A percentile compares a stretch with the other conserved stretches of the same genome.
Conservation (phyloP, 1,140 invertebrate species). For the Leucophenga varia region DNA sequence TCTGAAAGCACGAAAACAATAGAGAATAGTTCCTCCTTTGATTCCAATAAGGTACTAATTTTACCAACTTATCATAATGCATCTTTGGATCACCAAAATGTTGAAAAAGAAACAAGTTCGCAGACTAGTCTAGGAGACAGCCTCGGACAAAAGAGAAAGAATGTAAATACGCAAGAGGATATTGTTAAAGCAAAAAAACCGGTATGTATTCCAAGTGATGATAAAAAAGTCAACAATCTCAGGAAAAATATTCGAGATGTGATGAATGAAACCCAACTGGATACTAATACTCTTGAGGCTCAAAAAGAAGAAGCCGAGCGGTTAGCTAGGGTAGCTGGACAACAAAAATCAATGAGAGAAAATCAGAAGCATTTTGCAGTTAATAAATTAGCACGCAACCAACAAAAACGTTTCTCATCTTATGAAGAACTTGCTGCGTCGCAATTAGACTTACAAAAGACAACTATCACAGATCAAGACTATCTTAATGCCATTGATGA, state of each 20-base stretch:
- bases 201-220: too few species aligned
- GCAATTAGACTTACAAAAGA: slow-evolving; percentile 3
- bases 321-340: slow-evolving; percentile 78
- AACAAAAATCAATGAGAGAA: slow-evolving; percentile 77
- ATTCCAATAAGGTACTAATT: too few species aligned
- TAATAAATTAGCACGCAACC: slow-evolving; percentile 44
- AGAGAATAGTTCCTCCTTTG: too few species aligned
- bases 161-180: too few species aligned
- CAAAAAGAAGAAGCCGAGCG: slow-evolving; percentile 91
- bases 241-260: slow-evolving; percentile 87
- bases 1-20: too few species aligned
- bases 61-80: too few species aligned
- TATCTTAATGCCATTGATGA: slow-evolving; percentile 22
- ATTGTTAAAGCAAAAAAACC: too few species aligned
- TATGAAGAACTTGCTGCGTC: slow-evolving; percentile 52
- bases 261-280: slow-evolving; percentile 87
- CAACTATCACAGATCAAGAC: slow-evolving; percentile 22
- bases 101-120: too few species aligned
- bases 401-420: slow-evolving; percentile 60
- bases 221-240: too few species aligned
- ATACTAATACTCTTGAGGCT: slow-evolving; percentile 87
- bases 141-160: too few species aligned
- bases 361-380: slow-evolving; percentile 46
- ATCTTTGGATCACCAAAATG: too few species aligned
- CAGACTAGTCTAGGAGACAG: too few species aligned